Conservation (phyloP, 2,113 vertebrate species). For the Hemibagrus wyckioides region DNA sequence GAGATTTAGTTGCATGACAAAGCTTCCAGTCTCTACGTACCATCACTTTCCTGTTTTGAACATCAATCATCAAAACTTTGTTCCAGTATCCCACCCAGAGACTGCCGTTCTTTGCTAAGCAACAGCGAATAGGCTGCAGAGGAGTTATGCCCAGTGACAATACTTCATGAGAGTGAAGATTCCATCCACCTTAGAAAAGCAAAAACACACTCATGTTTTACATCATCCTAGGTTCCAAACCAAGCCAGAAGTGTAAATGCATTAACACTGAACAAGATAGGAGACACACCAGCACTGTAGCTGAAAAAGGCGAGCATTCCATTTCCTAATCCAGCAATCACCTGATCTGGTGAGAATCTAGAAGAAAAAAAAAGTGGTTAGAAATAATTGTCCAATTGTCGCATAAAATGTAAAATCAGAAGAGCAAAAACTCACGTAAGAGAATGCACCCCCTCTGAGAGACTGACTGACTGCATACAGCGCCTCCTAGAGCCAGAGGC, state of each 20-base stretch:
- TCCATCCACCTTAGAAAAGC: slow-evolving; percentile 70
- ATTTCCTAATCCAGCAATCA: slow-evolving; percentile 74
- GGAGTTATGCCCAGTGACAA: slow-evolving; percentile 68
- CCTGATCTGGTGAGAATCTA: slow-evolving; percentile 69
- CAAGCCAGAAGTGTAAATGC: not conserved
- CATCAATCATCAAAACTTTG: slow-evolving; percentile 71
- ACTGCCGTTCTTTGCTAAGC: slow-evolving; percentile 66
- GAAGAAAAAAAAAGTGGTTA: slow-evolving; percentile 15
- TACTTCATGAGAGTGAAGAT: slow-evolving; percentile 66
- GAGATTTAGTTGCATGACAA: not conserved
- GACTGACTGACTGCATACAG: slow-evolving; percentile 69
- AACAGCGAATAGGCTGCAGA: slow-evolving; percentile 77
- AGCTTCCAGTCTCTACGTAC: slow-evolving; percentile 51
- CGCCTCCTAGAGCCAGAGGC: slow-evolving; percentile 64
- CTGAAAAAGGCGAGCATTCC: slow-evolving; percentile 75
- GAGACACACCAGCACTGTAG: slow-evolving; percentile 64
- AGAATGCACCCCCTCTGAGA: slow-evolving; percentile 75
- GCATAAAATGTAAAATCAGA: not conserved
- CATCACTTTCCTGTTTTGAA: slow-evolving; percentile 66
- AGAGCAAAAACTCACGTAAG: slow-evolving; percentile 67
- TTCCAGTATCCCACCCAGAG: slow-evolving; percentile 81
- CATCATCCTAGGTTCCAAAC: not conserved
- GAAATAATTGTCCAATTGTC: not conserved
- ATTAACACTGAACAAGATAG: not conserved
- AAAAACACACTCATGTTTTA: not conserved